Evolutionary conservation across 2,888 invertebrate genomes (phyloP).

Genomic region (Ennomos quercinarius): DNA sequence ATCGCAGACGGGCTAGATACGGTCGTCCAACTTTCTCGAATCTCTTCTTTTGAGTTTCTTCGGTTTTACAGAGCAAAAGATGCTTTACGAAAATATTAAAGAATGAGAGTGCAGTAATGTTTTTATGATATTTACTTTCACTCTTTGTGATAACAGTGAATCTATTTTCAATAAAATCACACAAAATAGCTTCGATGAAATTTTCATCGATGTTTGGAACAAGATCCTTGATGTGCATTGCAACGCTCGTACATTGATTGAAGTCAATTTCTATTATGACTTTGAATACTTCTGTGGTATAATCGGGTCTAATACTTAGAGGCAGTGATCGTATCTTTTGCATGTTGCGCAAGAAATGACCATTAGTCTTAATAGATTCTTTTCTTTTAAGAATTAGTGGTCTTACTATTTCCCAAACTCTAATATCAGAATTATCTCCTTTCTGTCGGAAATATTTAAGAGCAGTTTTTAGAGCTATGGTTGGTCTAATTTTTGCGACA

Average conservation of each 20-base stretch:
- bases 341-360: conserved; percentile 27
- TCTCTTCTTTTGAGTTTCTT: conserved; percentile 46
- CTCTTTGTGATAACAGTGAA: conserved; percentile 22
- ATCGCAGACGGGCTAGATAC: conserved; percentile 51
- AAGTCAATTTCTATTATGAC: conserved; percentile 38
- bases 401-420: conserved; percentile 59
- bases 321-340: conserved; percentile 46
- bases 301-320: conserved; percentile 51
- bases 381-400: conserved; percentile 45
- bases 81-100: conserved; percentile 57
- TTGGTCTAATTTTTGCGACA: conserved; percentile 50
- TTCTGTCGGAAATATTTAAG: conserved; percentile 44
- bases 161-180: conserved; percentile 5
- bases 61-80: conserved; percentile 52
- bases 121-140: conserved; percentile 26
- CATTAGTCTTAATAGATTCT: conserved; percentile 28
- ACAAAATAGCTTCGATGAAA: conserved; percentile 12
- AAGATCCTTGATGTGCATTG: conserved; percentile 36
- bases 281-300: conserved; percentile 51
- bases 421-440: conserved; percentile 40
- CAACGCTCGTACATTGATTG: conserved; percentile 32
- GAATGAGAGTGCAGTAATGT: conserved; percentile 30
- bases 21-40: conserved; percentile 47
- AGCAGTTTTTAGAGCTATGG: conserved; percentile 50
- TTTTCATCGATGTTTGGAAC: conserved; percentile 20